Conservation (phyloP, 2,888 invertebrate species). For the Endomychus coccineus region DNA sequence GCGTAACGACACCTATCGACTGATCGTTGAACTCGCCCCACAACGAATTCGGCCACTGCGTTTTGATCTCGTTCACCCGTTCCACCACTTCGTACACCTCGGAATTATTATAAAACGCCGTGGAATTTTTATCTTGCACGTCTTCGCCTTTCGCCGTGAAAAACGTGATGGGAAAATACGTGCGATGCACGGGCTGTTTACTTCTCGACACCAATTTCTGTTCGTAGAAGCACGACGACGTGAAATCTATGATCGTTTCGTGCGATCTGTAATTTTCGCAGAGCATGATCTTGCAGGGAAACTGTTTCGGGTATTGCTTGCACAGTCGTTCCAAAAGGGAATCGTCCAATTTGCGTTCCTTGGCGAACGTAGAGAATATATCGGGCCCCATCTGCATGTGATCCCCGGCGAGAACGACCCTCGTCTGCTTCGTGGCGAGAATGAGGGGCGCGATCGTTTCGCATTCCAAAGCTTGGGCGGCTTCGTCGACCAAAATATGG, state of each 20-base stretch:
- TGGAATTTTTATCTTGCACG: conserved; percentile 68
- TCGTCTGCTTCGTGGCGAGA: conserved; percentile 61
- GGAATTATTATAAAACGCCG: conserved; percentile 74
- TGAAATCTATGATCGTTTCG: conserved; percentile 71
- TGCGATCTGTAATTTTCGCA: conserved; percentile 81
- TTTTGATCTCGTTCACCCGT: conserved; percentile 61
- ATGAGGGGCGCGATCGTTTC: conserved; percentile 76
- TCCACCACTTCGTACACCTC: conserved; percentile 78
- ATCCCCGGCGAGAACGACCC: conserved; percentile 76
- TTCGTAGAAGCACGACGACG: conserved; percentile 75
- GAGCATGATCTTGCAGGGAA: conserved; percentile 70
- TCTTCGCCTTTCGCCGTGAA: conserved; percentile 75
- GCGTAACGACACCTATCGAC: conserved; percentile 77
- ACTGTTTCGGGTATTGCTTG: conserved; percentile 61
- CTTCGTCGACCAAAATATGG: conserved; percentile 79
- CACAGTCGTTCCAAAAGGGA: conserved; percentile 73
- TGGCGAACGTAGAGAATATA: conserved; percentile 66
- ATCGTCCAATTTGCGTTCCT: conserved; percentile 60
- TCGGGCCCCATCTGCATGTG: conserved; percentile 82
- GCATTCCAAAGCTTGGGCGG: conserved; percentile 80
- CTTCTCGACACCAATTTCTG: conserved; percentile 67
- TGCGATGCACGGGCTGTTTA: conserved; percentile 61
- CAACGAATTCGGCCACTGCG: conserved; percentile 60
- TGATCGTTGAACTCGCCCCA: conserved; percentile 70
- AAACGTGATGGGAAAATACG: conserved; percentile 68